Evolutionary conservation across 2,888 invertebrate genomes (phyloP).

Genomic region (Ecliptopera silaceata): DNA sequence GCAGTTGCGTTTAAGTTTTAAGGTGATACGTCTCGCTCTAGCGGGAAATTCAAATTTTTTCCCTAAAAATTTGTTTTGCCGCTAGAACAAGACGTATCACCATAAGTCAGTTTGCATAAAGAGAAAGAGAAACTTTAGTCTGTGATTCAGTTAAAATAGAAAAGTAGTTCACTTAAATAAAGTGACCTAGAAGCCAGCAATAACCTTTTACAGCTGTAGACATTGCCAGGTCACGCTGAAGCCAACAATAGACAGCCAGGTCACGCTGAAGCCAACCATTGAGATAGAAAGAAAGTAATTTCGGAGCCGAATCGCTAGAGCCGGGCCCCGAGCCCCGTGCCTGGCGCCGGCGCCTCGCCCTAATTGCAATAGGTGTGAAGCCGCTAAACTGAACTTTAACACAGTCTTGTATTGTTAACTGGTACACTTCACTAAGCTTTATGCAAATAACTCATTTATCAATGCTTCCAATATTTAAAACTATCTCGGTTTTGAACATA

Average conservation of each 20-base stretch:
- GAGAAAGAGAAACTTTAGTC: too few relatives aligned
- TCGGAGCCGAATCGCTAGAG: conserved; percentile 36
- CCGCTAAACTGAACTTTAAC: conserved; percentile 13
- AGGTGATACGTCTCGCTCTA: too few relatives aligned
- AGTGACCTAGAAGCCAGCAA: conserved; percentile 9
- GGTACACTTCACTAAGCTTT: background rate
- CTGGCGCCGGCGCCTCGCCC: conserved; percentile 43
- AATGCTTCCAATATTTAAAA: too few relatives aligned
- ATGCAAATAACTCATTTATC: too few relatives aligned
- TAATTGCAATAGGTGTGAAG: conserved; percentile 58
- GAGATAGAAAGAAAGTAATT: conserved; percentile 37
- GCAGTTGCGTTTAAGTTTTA: too few relatives aligned
- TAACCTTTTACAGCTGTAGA: background rate
- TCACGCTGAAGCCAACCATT: conserved; percentile 25
- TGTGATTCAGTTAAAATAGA: background rate
- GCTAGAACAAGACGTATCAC: too few relatives aligned
- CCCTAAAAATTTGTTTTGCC: too few relatives aligned
- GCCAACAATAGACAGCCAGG: conserved; percentile 28
- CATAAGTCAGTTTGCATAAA: too few relatives aligned
- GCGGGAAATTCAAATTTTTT: too few relatives aligned
- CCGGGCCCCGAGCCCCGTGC: conserved; percentile 36
- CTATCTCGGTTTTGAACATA: too few relatives aligned
- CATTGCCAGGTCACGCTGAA: conserved; percentile 3
- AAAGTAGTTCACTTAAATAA: background rate
- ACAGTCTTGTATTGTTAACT: background rate